Evolutionary conservation across 2,113 vertebrate genomes (phyloP).

Genomic region (human): DNA sequence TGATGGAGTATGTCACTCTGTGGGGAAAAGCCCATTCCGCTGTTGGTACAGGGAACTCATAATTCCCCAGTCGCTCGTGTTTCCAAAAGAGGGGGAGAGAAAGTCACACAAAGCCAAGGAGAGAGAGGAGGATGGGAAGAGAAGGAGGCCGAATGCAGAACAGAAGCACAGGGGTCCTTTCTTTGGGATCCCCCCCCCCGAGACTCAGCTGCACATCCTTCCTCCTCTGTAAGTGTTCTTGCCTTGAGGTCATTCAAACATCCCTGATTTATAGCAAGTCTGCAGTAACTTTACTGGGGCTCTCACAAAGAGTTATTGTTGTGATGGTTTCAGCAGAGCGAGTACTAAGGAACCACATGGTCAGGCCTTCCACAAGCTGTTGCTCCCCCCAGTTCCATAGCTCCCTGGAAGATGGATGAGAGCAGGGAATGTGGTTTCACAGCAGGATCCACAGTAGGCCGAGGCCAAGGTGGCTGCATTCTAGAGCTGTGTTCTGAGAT

Average conservation of each 20-base stretch:
- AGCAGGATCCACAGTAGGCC: fast-evolving
- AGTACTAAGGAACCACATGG: background rate
- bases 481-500: background rate
- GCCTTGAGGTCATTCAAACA: background rate
- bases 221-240: background rate
- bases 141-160: fast-evolving
- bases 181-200: fast-evolving
- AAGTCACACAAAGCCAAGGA: background rate
- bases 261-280: background rate
- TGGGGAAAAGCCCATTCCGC: background rate
- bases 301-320: background rate
- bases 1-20: fast-evolving
- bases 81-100: background rate
- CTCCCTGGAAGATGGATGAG: background rate
- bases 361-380: background rate
- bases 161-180: background rate
- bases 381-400: fast-evolving
- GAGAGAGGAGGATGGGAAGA: no score
- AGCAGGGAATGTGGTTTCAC: background rate
- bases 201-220: fast-evolving
- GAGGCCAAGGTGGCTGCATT: fast-evolving
- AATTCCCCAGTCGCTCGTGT: fast-evolving
- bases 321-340: fast-evolving
- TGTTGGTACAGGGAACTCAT: fast-evolving
- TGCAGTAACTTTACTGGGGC: background rate